Evolutionary conservation across 2,113 vertebrate species (phyloP), one percentile per base, ranked within the genome.

Genomic region (Caracal caracal): DNA sequence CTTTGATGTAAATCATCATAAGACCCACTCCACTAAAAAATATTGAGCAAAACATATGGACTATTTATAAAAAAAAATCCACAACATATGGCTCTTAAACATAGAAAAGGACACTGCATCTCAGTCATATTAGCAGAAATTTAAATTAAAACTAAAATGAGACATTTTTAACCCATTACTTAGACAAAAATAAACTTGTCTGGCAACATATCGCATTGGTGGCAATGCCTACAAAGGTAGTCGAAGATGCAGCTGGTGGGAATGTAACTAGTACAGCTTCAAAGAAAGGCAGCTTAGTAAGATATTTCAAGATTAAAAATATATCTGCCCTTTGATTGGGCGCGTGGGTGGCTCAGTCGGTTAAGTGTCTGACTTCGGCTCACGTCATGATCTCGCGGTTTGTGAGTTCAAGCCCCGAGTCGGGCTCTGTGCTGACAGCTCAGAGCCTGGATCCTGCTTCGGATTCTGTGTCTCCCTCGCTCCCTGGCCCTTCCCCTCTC

Each of bases 71-170:
- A 93, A 65, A 15, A 88, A 66, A 53, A 47, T 51, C 12, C 37
- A 40, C 10, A 93, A 61, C 5, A 76, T 40, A 88, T 49, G 33
- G 13, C 10, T 84, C 33, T 81, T 88, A 33, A 93, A n/a, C 35
- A 90, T n/a, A 82, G 53, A 61, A 83, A 83, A 70, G 28, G 75
- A 88, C 65, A 28, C 24, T 37, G 33, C 19, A 63, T 89, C 65
- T 86, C 13, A 70, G 13, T 83, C 66, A 49, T 20, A 86, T 89
- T 76, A 66, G 37, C 0, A 20, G 8, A 49, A 85, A 85, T 81
- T 71, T 16, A 88, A 88, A 73, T 35, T 81, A 40, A 93, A 95
- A 73, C 47, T 43, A 88, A 95, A 87, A 83, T 22, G 10, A 75
- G 75, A 75, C 59, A 22, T 70, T 96, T 90, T 85, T 87, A 59